Evolutionary conservation across 2,797 vertebrate genomes (phyloP), one percentile per base, ranked within the genome.

Genomic region (Nannoperca australis): DNA sequence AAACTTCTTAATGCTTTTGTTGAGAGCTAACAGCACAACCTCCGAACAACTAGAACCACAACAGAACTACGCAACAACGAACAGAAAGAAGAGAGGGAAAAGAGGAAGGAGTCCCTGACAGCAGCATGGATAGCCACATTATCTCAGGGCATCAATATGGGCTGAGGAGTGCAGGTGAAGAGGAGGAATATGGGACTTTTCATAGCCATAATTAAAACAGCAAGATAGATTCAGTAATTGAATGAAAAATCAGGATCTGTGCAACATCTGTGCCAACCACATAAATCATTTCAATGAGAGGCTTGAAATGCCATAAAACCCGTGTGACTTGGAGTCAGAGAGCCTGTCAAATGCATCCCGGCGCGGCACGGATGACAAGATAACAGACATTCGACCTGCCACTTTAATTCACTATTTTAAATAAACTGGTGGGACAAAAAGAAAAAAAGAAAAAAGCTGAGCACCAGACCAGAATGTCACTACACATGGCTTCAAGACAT

Each of bases 231-330:
- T 91, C 93, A 82, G 94, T 96, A 95, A 95, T 95, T 95, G 93
- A 95, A 95, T 94, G 92, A 94, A 95, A 95, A 95, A 94, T 94
- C 92, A 83, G 93, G 94, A 95, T 94, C 92, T 93, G 92, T 94
- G 94, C 93, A 95, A 95, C 95, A 96, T 95, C 95, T 95, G 95
- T 93, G 94, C 94, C 88, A 91, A 87, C 88, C 93, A 94, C 93
- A 94, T 95, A 95, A 96, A 95, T 96, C 94, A 95, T 93, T 92
- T 91, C 93, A 95, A 95, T 83, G 93, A 95, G 94, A 93, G 90
- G 90, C 91, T 89, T 70, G 85, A 91, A 91, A 93, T 61, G 92
- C 93, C 93, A 94, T 94, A 94, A 95, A 94, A 92, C 84, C 88
- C 81, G 59, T 80, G 92, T 88, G 92, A 93, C 91, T 91, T 65